Base-by-base conservation (phyloP, 2,113 vertebrate genomes). In the Syngnathoides biaculeatus region DNA sequence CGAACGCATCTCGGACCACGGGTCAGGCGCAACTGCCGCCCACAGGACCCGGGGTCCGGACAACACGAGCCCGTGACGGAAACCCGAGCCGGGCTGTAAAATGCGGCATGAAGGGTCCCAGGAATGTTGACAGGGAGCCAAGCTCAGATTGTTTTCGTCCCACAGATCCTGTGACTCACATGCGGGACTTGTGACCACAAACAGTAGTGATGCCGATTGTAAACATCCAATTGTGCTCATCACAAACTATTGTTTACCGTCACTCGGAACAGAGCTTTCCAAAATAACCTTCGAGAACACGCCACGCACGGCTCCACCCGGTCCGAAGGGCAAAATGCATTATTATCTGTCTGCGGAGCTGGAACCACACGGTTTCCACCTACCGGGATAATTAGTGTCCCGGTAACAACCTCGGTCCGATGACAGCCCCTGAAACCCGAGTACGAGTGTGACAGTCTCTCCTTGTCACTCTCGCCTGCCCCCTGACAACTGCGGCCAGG, bases 321-420 rank as follows among this genome's bases (percentile, higher is more conserved):
- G 55, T 57, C 55, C 55, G 2, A 17, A 57, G 26, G 7, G 22
- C 8, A 52, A 52, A 50, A 35, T 5, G 30, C 4, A 19, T 48
- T 48, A 48, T 19, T 17, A 48, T 48, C 45, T 17, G 19, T 48
- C 45, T 5, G 15, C 45, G 45, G 1, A 4, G 48, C 14, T 56
- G 55, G 27, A 17, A 30, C 26, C 55, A 17, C 55, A 57, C 88
- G 91, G 89, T 91, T 91, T 91, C 90, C 87, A 78, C 68, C 14
- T 57, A 13, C 6, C 48, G 9, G 48, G 91, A 88, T 93, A 92
- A 93, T 93, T 92, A 92, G 90, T 80, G 75, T 84, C 90, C 84
- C 91, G 92, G 89, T 93, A 93, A 93, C 91, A 90, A 91, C 84
- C 56, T 67, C 84, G 86, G 87, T 90, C 88, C 84, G 92, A 92